Conservation (phyloP, 2,888 invertebrate species). For the Sceliomorpha sp. region DNA sequence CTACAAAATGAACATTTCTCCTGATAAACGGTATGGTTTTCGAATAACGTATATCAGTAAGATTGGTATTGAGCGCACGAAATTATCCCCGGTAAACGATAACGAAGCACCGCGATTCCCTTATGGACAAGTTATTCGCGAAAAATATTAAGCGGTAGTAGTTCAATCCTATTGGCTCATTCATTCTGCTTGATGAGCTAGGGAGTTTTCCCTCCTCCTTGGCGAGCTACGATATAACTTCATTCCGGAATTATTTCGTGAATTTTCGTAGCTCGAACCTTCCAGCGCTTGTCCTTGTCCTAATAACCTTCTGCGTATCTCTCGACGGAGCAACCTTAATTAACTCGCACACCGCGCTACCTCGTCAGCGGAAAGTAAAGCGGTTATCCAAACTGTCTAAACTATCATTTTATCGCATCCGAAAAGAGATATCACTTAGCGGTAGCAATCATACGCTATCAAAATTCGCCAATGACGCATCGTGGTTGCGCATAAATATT, state of each 20-base stretch:
- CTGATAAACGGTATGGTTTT: too few species aligned
- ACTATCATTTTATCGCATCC: conserved; percentile 31
- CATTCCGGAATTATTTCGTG: conserved; percentile 28
- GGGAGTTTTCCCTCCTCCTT: neutral
- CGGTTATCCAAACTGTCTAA: conserved; percentile 36
- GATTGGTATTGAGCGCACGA: too few species aligned
- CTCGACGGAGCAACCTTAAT: conserved; percentile 35
- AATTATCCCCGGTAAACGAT: too few species aligned
- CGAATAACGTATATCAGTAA: too few species aligned
- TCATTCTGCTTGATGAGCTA: conserved; percentile 25
- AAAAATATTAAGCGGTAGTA: conserved; percentile 19
- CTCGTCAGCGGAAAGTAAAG: conserved; percentile 31
- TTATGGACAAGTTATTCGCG: conserved; percentile 2
- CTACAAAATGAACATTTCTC: too few species aligned
- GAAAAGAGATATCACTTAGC: conserved; percentile 25
- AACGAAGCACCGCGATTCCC: too few species aligned
- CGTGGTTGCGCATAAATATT: conserved; percentile 2
- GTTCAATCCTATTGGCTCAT: conserved; percentile 30
- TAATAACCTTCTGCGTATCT: conserved; percentile 35
- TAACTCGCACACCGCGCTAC: conserved; percentile 14
- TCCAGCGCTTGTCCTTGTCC: conserved; percentile 34
- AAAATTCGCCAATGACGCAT: conserved; percentile 22
- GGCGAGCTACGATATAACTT: conserved; percentile 17
- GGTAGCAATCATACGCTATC: conserved; percentile 26
- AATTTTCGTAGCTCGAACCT: conserved; percentile 37